These are phyloP conservation scores for Myotis myotis DNA, from an alignment of 2,797 vertebrate species.

Conservation along the genomic window DNA sequence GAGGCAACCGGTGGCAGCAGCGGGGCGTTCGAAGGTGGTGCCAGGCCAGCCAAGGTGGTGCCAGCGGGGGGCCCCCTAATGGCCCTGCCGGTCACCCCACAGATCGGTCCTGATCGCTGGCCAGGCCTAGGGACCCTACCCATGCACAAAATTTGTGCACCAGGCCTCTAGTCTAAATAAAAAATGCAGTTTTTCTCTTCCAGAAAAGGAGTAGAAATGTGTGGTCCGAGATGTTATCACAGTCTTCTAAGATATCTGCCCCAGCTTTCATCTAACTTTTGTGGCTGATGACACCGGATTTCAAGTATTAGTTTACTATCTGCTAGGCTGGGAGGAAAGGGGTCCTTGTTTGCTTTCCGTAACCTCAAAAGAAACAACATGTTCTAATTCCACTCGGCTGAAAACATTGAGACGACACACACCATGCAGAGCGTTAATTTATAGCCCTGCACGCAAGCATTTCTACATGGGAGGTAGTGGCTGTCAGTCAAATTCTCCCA, in stretches of 20 bases:
- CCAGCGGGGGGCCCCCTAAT: too few relatives aligned
- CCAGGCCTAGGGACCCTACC: too few relatives aligned
- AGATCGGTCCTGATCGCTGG: too few relatives aligned
- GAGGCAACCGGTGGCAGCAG: too few relatives aligned
- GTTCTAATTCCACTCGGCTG: conserved; percentile 33
- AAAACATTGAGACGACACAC: conserved; percentile 20
- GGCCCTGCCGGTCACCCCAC: too few relatives aligned
- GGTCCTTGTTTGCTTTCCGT: conserved; percentile 51
- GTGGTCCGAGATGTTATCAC: neutral
- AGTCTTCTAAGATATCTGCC: neutral
- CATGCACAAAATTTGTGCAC: too few relatives aligned
- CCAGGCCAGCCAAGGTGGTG: too few relatives aligned
- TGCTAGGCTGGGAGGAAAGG: neutral
- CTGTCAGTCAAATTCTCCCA: conserved; percentile 47
- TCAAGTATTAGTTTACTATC: conserved; percentile 55
- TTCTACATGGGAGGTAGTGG: conserved; percentile 54
- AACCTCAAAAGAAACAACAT: conserved; percentile 67
- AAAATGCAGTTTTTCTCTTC: conserved; percentile 47
- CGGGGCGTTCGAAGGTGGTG: rapidly evolving
- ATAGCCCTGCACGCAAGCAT: neutral
- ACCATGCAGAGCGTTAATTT: conserved; percentile 5
- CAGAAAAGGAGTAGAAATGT: conserved; percentile 54
- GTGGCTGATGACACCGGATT: conserved; percentile 44
- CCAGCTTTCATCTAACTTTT: conserved; percentile 46
- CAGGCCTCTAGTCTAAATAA: neutral